Evolutionary conservation across 1,140 invertebrate species (phyloP), one percentile per base, ranked within the genome.

Genomic region (Globodera ellingtonae): DNA sequence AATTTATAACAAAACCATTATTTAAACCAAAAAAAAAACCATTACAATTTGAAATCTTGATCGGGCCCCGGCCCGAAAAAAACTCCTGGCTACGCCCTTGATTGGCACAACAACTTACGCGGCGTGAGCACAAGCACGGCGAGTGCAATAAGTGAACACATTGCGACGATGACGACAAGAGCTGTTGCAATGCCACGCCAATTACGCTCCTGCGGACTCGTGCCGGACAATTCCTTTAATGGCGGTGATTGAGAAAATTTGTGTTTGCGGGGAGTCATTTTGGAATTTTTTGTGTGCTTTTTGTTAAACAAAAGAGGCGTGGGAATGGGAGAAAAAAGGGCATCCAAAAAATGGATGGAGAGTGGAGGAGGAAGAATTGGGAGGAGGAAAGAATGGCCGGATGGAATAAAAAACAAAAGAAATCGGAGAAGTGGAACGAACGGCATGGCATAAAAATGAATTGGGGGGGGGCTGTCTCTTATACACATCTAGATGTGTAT

Each of bases 51-150:
- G 35, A 35, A 35, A 35, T 24, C 24, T 24, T 24, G 24, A 24
- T 24, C 24, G 24, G 24, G 24, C 24, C 24, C 0, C 24, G 24
- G 24, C 24, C 24, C 24, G 24, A 24, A 24, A 35, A 35, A 35
- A 35, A 35, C 0, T 35, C 35, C 35, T 35, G 35, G 35, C 35
- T 35, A 35, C 35, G 6, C 69, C n/a, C 9, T 76, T 56, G 52
- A n/a, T 70, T 44, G 50, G 48, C 15, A 21, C 24, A 46, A 80
- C 35, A 82, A 85, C 70, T 69, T 75, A 84, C 84, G 71, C 13
- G 84, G 84, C 13, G 84, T 87, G 15, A 85, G 77, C 18, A 85
- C 46, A 6, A 86, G 62, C 46, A 85, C 82, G n/a, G 84, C 84
- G 9, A 85, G 56, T 48, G 77, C 59, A 48, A 85, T 85, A 13